Evolutionary conservation across 2,113 vertebrate species (phyloP).

Genomic region (Dinomys branickii): DNA sequence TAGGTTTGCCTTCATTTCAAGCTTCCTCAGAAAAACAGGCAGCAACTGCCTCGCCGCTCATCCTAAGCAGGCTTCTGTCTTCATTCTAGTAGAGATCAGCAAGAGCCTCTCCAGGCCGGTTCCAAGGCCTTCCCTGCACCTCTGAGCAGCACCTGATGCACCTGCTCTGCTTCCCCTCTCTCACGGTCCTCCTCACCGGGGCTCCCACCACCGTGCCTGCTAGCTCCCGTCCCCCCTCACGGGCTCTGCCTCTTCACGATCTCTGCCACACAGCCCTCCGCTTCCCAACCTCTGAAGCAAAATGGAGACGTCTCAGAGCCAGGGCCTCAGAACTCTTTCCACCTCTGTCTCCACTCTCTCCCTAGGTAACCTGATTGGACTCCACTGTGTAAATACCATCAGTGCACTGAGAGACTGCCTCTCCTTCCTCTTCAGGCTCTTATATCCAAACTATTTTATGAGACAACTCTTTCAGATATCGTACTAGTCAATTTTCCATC

Average conservation of each 20-base stretch:
- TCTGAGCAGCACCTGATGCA: background rate
- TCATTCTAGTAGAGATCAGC: background rate
- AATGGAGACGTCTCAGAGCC: background rate
- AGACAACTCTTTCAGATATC: background rate
- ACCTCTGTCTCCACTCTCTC: background rate
- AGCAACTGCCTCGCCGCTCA: background rate
- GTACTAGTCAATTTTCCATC: background rate
- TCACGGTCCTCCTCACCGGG: background rate
- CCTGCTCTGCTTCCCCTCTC: no score
- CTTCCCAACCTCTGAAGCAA: background rate
- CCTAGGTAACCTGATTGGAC: background rate
- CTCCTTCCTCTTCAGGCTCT: background rate
- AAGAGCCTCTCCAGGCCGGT: background rate
- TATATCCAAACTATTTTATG: background rate
- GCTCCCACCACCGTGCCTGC: background rate
- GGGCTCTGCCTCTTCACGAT: background rate
- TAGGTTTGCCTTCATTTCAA: background rate
- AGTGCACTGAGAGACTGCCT: background rate
- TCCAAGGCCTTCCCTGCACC: background rate
- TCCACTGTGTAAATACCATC: background rate
- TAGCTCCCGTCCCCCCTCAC: background rate
- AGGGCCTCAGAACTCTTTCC: background rate
- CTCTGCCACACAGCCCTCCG: background rate
- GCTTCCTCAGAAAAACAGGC: conserved; percentile 23
- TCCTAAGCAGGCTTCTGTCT: background rate